Conservation (phyloP, 2,113 vertebrate species). For the Sinocyclocheilus rhinocerous region DNA sequence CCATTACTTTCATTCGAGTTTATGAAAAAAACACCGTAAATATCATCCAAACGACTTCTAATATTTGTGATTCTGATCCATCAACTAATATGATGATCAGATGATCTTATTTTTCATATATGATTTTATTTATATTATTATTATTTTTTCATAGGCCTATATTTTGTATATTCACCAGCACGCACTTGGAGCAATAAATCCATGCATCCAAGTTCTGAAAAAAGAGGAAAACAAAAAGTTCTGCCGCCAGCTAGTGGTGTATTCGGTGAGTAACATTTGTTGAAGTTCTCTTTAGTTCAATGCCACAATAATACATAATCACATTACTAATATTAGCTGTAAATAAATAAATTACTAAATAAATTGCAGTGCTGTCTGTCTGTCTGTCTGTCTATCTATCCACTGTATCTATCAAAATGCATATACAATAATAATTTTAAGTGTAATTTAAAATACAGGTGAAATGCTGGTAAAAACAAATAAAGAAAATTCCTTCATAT, state of each 20-base stretch:
- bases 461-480: too few species aligned
- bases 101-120: background rate
- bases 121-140: too few species aligned
- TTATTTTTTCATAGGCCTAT: too few species aligned
- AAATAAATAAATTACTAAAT: background rate
- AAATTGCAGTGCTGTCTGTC: too few species aligned
- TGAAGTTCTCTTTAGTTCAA: background rate
- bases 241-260: background rate
- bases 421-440: too few species aligned
- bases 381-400: too few species aligned
- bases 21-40: background rate
- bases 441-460: too few species aligned
- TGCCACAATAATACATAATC: background rate
- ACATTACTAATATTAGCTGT: background rate
- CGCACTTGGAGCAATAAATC: background rate
- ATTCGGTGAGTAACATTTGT: background rate
- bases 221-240: background rate
- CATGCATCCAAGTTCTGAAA: background rate
- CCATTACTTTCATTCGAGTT: background rate
- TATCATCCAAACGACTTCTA: background rate
- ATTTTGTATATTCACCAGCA: background rate
- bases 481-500: too few species aligned
- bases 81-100: too few species aligned
- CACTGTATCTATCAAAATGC: too few species aligned
- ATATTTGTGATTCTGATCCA: too few species aligned